These are phyloP conservation scores for Burhinus oedicnemus DNA, from an alignment of 2,113 vertebrate genomes.

Conservation along the genomic window DNA sequence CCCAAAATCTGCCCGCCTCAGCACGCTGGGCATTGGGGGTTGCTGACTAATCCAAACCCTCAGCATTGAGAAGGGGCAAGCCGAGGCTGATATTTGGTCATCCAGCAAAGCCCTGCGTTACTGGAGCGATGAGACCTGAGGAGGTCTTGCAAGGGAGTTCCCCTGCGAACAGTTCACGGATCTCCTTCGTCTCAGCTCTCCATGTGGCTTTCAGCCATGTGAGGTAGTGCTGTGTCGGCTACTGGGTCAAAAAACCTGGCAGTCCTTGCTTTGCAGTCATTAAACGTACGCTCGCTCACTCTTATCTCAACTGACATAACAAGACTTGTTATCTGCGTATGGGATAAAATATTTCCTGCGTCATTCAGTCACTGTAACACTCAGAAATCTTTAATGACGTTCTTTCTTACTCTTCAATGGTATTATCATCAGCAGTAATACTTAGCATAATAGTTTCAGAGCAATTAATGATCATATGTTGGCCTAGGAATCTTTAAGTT, in stretches of 20 bases:
- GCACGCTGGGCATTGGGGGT: not conserved
- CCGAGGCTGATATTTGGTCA: rapidly evolving
- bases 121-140: not conserved
- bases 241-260: not conserved
- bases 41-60: not conserved
- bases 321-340: not conserved
- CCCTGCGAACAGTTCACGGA: not conserved
- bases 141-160: not conserved
- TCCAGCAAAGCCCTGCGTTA: not conserved
- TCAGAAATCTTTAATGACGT: not conserved
- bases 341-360: not conserved
- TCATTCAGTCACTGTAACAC: rapidly evolving
- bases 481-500: not conserved
- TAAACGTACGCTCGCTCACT: not conserved
- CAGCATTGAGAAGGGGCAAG: rapidly evolving
- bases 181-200: not conserved
- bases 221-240: not conserved
- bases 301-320: not conserved
- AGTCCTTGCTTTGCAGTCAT: not conserved
- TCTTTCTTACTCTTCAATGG: not conserved
- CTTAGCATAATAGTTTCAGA: not conserved
- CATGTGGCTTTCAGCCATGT: not conserved
- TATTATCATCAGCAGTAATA: not conserved
- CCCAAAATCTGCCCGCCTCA: not conserved
- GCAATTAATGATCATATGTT: not conserved